A percentile compares a stretch with the other conserved stretches of the same genome.
These are phyloP conservation scores for Rhamphomyia laevipes DNA, from an alignment of 2,888 invertebrate genomes.

Conservation along the genomic window DNA sequence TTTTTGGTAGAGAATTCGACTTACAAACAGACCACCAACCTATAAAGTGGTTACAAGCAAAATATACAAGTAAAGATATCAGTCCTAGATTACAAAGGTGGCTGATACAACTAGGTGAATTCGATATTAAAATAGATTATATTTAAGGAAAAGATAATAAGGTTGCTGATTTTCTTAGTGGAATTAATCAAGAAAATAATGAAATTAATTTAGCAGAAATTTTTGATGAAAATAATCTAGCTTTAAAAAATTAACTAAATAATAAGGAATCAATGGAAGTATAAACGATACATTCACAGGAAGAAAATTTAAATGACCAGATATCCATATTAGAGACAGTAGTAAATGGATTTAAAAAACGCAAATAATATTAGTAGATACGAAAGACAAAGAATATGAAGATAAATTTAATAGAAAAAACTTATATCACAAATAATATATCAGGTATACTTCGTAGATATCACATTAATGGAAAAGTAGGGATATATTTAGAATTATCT, in stretches of 20 bases:
- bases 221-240: too few relatives aligned
- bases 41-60: slow-evolving; percentile 14
- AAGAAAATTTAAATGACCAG: not conserved
- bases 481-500: slow-evolving; percentile 4
- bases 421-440: slow-evolving; percentile 1
- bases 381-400: slow-evolving; percentile 1
- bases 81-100: slow-evolving; percentile 13
- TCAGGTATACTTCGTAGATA: slow-evolving; percentile 1
- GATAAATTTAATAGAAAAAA: not conserved
- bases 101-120: slow-evolving; percentile 13
- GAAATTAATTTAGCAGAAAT: slow-evolving; percentile 5
- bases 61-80: slow-evolving; percentile 13
- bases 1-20: slow-evolving; percentile 22
- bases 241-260: not conserved
- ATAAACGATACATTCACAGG: not conserved
- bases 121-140: slow-evolving; percentile 12
- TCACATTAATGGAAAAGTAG: slow-evolving; percentile 3
- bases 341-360: slow-evolving; percentile 6
- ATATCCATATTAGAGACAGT: not conserved
- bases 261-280: too few relatives aligned
- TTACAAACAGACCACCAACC: slow-evolving; percentile 14
- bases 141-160: slow-evolving; percentile 15
- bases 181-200: slow-evolving; percentile 11
- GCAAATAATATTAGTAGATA: too few relatives aligned
- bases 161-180: slow-evolving; percentile 12